These are phyloP conservation scores for Brachyalestes nurse DNA, from an alignment of 2,797 vertebrate genomes.

Conservation along the genomic window DNA sequence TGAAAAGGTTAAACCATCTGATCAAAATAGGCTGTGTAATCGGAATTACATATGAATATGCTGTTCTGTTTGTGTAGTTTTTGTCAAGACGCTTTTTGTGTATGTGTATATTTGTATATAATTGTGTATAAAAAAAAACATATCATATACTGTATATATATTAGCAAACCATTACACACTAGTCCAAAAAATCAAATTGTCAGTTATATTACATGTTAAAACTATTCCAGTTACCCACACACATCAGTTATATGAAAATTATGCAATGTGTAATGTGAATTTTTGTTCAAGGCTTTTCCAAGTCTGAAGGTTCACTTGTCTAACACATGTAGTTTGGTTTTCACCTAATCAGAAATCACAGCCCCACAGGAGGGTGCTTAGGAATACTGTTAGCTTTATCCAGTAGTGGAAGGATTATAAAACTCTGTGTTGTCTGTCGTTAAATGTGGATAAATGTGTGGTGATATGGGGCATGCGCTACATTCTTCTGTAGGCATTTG, in stretches of 20 bases:
- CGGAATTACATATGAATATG: conserved; percentile 1
- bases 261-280: too few relatives aligned
- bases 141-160: too few relatives aligned
- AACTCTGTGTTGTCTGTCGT: background rate
- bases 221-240: too few relatives aligned
- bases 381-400: too few relatives aligned
- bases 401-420: background rate
- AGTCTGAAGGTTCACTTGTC: background rate
- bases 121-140: too few relatives aligned
- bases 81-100: background rate
- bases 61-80: conserved; percentile 39
- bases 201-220: too few relatives aligned
- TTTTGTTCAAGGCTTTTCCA: too few relatives aligned
- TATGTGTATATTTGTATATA: too few relatives aligned
- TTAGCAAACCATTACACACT: too few relatives aligned
- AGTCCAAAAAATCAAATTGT: too few relatives aligned
- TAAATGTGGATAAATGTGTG: background rate
- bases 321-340: background rate
- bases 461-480: background rate
- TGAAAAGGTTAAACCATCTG: conserved; percentile 53
- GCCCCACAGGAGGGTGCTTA: background rate
- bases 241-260: too few relatives aligned
- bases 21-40: conserved; percentile 36
- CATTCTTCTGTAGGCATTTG: background rate
- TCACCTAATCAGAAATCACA: background rate